Base-by-base conservation (phyloP, 2,797 vertebrate species). In the Sebastes taczanowskii region DNA sequence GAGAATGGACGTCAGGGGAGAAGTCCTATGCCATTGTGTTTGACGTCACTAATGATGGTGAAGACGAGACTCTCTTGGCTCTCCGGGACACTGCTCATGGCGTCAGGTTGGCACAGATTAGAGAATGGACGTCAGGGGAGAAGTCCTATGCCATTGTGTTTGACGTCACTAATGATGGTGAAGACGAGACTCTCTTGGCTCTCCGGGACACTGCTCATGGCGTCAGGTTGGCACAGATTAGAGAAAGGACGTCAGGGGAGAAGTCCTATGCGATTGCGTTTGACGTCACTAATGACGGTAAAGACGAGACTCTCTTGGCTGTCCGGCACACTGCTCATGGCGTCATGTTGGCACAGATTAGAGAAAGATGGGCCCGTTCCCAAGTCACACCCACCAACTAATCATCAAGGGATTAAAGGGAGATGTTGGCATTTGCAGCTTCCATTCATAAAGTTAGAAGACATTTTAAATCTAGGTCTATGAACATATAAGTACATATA, bases 221-320 rank as follows among this genome's bases (percentile, higher is more conserved):
- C 25, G 4, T 76, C 58, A 73, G 7, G 14, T 56, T 61, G 76
- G 75, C 73, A 63, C 3, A 16, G 7, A 70, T 60, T 23, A 29
- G 30, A 72, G 34, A 35, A 35, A 6, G 18, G 68, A 70, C 18
- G 61, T 62, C 69, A 65, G 4, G 27, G 56, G 35, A 68, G 42
- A 55, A 42, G 34, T 68, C 11, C 35, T 34, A 11, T 49, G 63
- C 0, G n/a, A 56, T 60, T 32, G 65, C 42, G 30, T 72, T 65
- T 78, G 74, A 81, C 69, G 59, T 85, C 78, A 89, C 38, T 29
- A 52, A 29, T 46, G 70, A 81, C 29, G 67, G 35, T 27, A 34
- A 65, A 63, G 71, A 42, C 55, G 20, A 27, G 68, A 70, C 69
- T 71, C 38, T 79, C 55, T 71, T 38, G 32, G 59, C 61, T 81